phyloP scores from a whole-genome alignment of 1,140 invertebrate species.

The Drosophila melanica region DNA sequence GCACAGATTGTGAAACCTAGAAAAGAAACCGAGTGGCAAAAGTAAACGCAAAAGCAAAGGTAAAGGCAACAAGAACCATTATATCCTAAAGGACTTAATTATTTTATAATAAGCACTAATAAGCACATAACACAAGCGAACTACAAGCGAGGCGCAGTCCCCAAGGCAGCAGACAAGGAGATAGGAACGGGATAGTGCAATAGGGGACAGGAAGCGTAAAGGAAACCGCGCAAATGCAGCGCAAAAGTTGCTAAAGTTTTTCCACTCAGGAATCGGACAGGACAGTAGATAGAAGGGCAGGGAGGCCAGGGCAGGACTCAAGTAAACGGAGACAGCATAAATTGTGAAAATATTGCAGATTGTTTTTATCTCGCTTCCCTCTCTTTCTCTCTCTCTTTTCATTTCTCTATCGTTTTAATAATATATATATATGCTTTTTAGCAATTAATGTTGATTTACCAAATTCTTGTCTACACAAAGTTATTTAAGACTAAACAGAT shows the following conservation, averaged over 20 bases:
- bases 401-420: constrained; percentile 39
- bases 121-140: constrained; percentile 70
- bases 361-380: constrained; percentile 48
- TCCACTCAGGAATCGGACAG: constrained; percentile 61
- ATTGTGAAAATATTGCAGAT: constrained; percentile 70
- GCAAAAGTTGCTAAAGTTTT: constrained; percentile 72
- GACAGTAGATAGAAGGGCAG: constrained; percentile 22
- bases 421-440: constrained; percentile 43
- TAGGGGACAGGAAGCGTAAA: constrained; percentile 25
- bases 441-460: constrained; percentile 69
- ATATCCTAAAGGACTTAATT: constrained; percentile 82
- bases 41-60: constrained; percentile 39
- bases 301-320: constrained; percentile 13
- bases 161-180: constrained; percentile 17
- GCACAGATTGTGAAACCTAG: constrained; percentile 48
- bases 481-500: too few species aligned
- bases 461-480: not conserved
- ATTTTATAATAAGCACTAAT: constrained; percentile 82
- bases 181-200: not conserved
- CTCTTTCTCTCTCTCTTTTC: not conserved
- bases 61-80: constrained; percentile 66
- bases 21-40: constrained; percentile 31
- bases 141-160: constrained; percentile 26
- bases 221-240: constrained; percentile 69
- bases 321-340: constrained; percentile 47